Evolutionary conservation across 2,888 invertebrate species (phyloP).

Genomic region (Clitarchus hookeri): DNA sequence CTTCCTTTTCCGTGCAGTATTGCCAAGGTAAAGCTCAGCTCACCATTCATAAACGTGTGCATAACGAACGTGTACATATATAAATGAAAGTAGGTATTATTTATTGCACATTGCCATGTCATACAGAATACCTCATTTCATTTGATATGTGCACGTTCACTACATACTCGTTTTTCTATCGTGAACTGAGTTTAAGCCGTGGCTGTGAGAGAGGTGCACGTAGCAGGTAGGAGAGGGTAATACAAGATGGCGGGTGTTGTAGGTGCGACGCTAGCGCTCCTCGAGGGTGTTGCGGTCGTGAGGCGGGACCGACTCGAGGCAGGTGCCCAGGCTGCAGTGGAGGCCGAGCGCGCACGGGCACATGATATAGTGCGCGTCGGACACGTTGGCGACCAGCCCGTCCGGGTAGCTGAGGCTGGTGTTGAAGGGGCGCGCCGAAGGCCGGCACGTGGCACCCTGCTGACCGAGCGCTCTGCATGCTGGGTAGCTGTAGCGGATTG

Average conservation of each 20-base stretch:
- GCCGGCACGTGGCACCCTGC: slow-evolving; percentile 24
- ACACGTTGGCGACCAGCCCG: slow-evolving; percentile 23
- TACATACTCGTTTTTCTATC: too few species aligned
- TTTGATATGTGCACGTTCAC: too few species aligned
- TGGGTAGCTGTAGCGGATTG: slow-evolving; percentile 33
- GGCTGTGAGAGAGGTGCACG: too few species aligned
- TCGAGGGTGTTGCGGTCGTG: neutral
- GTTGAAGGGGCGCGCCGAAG: slow-evolving; percentile 23
- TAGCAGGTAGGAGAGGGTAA: too few species aligned
- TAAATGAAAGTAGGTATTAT: too few species aligned
- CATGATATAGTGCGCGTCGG: slow-evolving; percentile 30
- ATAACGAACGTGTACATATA: too few species aligned
- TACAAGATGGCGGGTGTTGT: neutral
- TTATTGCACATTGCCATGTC: too few species aligned
- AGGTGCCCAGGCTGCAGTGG: slow-evolving; percentile 25
- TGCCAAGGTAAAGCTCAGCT: too few species aligned
- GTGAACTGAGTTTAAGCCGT: too few species aligned
- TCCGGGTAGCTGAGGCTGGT: slow-evolving; percentile 31
- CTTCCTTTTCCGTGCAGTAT: too few species aligned
- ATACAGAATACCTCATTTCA: too few species aligned
- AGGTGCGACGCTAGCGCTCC: neutral
- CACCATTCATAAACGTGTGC: too few species aligned
- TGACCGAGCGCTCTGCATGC: slow-evolving; percentile 20
- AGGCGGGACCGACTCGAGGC: neutral
- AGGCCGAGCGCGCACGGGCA: slow-evolving; percentile 33